These are phyloP conservation scores for Girardinus metallicus DNA, from an alignment of 2,797 vertebrate species.

Conservation along the genomic window DNA sequence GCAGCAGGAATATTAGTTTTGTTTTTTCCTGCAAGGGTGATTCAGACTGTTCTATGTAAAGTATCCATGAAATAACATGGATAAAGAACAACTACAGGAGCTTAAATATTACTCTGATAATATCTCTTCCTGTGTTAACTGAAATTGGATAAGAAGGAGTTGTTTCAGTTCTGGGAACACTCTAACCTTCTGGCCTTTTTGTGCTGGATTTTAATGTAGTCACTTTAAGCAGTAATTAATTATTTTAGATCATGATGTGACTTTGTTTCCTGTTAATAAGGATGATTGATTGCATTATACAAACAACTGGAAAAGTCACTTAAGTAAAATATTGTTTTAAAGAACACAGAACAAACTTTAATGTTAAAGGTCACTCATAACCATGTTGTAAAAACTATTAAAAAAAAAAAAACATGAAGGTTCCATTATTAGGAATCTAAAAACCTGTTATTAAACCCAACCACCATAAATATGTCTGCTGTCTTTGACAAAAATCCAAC, in stretches of 20 bases:
- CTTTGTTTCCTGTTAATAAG: neutral
- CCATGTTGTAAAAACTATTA: no score
- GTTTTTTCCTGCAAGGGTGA: conserved; percentile 47
- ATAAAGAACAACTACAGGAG: conserved; percentile 67
- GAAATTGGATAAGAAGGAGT: conserved; percentile 64
- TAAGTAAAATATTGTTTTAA: neutral
- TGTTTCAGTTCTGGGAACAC: conserved; percentile 50
- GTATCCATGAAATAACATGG: conserved; percentile 73
- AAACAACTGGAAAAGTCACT: neutral
- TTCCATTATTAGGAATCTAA: neutral
- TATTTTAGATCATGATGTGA: conserved; percentile 14
- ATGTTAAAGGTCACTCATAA: neutral
- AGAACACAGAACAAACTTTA: neutral
- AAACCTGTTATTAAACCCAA: neutral
- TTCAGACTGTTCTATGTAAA: conserved; percentile 48
- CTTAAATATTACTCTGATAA: conserved; percentile 69
- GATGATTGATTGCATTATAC: neutral
- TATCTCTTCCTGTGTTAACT: conserved; percentile 79
- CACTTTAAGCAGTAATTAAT: conserved; percentile 21
- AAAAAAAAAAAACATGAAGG: neutral
- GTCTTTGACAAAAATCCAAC: neutral
- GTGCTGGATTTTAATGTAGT: conserved; percentile 43
- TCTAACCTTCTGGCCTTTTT: conserved; percentile 29
- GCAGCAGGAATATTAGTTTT: conserved; percentile 35
- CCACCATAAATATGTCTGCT: neutral